These are phyloP conservation scores for Eupithecia insigniata DNA, from an alignment of 2,888 invertebrate species.

Conservation along the genomic window DNA sequence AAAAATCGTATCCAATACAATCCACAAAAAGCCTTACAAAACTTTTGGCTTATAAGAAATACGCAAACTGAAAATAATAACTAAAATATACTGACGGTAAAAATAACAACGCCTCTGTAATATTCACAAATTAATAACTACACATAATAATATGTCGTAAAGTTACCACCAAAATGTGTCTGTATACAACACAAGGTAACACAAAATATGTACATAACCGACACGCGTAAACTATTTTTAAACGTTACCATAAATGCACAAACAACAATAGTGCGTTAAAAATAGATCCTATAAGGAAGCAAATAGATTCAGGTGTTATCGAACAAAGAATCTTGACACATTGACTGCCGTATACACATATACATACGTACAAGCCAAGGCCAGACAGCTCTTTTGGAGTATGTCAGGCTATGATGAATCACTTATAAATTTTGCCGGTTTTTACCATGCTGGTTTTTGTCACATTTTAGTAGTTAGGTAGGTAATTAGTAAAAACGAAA, in stretches of 20 bases:
- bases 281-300: slow-evolving; percentile 8
- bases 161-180: not conserved
- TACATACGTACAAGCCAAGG: not conserved
- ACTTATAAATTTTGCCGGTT: not conserved
- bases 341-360: not conserved
- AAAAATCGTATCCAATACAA: not conserved
- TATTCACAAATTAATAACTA: not conserved
- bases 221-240: slow-evolving; percentile 8
- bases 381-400: not conserved
- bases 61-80: not conserved
- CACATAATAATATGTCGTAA: not conserved
- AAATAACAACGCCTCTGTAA: not conserved
- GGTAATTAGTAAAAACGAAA: not conserved
- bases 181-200: not conserved
- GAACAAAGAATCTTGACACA: slow-evolving; percentile 8
- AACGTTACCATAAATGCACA: slow-evolving; percentile 12
- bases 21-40: not conserved
- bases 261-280: not conserved
- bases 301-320: slow-evolving; percentile 5
- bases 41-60: not conserved
- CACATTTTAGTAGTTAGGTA: not conserved
- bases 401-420: slow-evolving; percentile 4
- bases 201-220: not conserved
- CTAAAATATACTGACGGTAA: not conserved
- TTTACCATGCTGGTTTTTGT: not conserved